A percentile compares a stretch with the other conserved stretches of the same genome.
Conservation (phyloP, 1,140 invertebrate genomes). For the Drosophila arizonae region DNA sequence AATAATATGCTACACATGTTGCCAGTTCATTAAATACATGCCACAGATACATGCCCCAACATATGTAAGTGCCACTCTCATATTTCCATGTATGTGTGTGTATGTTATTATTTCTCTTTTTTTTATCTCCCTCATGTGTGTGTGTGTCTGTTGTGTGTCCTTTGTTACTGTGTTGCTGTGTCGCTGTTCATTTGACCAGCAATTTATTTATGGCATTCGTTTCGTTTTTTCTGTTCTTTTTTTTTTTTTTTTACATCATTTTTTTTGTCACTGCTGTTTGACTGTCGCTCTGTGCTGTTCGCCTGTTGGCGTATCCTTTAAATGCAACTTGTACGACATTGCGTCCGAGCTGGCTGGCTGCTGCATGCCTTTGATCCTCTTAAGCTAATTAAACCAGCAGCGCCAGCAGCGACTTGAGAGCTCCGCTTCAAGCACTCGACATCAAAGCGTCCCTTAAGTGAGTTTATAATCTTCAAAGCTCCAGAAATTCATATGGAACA, state of each 20-base stretch:
- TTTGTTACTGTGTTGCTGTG: conserved; percentile 21
- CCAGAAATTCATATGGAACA: conserved; percentile 76
- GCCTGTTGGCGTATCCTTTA: conserved; percentile 80
- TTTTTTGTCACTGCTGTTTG: not conserved
- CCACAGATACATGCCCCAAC: conserved; percentile 74
- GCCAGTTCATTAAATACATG: conserved; percentile 81
- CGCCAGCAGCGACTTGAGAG: conserved; percentile 58
- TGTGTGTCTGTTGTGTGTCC: conserved; percentile 5
- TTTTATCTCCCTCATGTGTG: conserved; percentile 18
- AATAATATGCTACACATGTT: conserved; percentile 82
- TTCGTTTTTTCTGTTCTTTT: conserved; percentile 7
- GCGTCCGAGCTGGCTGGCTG: conserved; percentile 8
- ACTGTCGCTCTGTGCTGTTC: conserved; percentile 47
- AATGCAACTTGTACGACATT: conserved; percentile 75
- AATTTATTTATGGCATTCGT: conserved; percentile 72
- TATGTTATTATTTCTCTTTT: conserved; percentile 18
- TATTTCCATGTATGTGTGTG: not conserved
- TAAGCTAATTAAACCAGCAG: conserved; percentile 60
- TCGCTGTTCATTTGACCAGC: conserved; percentile 63
- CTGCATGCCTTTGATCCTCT: conserved; percentile 73
- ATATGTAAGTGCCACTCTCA: conserved; percentile 55
- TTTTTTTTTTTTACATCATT: conserved; percentile 2
- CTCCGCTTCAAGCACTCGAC: conserved; percentile 52
- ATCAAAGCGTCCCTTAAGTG: conserved; percentile 78
- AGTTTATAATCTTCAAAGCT: conserved; percentile 82